phyloP scores from a whole-genome alignment of 2,797 vertebrate species.

The Scleropages formosus region DNA sequence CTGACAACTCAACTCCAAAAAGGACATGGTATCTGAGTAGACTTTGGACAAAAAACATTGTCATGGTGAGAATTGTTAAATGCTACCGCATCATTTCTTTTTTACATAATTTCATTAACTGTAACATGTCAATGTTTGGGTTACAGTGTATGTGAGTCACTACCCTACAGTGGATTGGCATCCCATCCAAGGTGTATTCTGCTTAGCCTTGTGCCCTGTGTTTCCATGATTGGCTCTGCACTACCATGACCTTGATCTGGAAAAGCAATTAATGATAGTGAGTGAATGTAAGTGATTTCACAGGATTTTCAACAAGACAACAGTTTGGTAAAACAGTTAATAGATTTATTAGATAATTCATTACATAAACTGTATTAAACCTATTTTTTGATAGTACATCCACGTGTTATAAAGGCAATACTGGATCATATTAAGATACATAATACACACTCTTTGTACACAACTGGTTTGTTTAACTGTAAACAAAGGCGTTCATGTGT shows the following conservation, averaged over 20 bases:
- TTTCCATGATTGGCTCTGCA: too few species aligned
- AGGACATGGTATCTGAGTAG: background rate
- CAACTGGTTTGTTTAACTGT: constrained; percentile 45
- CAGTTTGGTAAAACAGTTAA: constrained; percentile 19
- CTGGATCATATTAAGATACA: constrained; percentile 49
- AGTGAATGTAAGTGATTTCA: background rate
- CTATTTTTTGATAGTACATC: constrained; percentile 51
- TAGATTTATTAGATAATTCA: constrained; percentile 47
- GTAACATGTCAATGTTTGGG: too few species aligned
- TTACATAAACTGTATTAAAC: constrained; percentile 40
- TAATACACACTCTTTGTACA: constrained; percentile 43
- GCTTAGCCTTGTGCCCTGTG: too few species aligned
- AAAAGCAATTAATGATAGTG: too few species aligned
- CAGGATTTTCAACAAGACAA: constrained; percentile 3
- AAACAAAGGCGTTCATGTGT: constrained; percentile 37
- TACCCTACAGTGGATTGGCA: too few species aligned
- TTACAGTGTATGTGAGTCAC: too few species aligned
- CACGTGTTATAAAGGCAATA: constrained; percentile 48
- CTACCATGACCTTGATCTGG: too few species aligned
- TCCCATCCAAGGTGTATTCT: too few species aligned
- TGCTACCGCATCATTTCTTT: constrained; percentile 2
- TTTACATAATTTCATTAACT: background rate
- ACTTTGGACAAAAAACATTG: background rate
- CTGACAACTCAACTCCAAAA: constrained; percentile 43
- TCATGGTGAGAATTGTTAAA: background rate